Evolutionary conservation across 2,797 vertebrate genomes (phyloP).

Genomic region (Schizopygopsis malacanthus): DNA sequence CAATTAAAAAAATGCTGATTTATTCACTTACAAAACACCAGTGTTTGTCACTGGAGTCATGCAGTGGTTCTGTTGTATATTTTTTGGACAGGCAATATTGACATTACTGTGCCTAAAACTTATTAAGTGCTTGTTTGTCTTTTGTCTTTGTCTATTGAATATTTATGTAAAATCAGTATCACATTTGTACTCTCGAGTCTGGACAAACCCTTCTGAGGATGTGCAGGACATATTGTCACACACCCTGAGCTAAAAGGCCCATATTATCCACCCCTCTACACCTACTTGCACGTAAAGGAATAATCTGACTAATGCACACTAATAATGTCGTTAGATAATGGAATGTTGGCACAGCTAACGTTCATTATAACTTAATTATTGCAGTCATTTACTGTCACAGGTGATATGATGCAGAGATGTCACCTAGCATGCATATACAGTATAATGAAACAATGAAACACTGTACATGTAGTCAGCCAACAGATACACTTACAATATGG

Average conservation of each 20-base stretch:
- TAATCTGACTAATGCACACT: constrained; percentile 2
- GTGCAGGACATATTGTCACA: neutral
- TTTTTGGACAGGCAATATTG: neutral
- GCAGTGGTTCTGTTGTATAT: neutral
- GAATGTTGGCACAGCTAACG: neutral
- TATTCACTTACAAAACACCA: neutral
- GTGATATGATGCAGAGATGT: neutral
- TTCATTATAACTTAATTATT: neutral
- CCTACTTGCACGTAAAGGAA: neutral
- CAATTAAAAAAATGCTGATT: neutral
- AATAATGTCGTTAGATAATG: neutral
- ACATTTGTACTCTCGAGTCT: neutral
- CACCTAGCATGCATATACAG: neutral
- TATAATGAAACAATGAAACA: constrained; percentile 2
- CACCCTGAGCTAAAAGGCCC: neutral
- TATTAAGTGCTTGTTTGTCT: neutral
- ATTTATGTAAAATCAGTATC: neutral
- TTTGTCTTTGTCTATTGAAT: neutral
- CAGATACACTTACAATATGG: neutral
- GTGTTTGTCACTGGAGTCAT: neutral
- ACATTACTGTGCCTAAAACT: neutral
- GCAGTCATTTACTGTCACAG: neutral
- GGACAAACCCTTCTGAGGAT: neutral
- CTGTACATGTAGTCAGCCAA: neutral
- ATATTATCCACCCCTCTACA: constrained; percentile 2